These are phyloP conservation scores for Baryphthengus martii DNA, from an alignment of 2,113 vertebrate species.

Conservation along the genomic window DNA sequence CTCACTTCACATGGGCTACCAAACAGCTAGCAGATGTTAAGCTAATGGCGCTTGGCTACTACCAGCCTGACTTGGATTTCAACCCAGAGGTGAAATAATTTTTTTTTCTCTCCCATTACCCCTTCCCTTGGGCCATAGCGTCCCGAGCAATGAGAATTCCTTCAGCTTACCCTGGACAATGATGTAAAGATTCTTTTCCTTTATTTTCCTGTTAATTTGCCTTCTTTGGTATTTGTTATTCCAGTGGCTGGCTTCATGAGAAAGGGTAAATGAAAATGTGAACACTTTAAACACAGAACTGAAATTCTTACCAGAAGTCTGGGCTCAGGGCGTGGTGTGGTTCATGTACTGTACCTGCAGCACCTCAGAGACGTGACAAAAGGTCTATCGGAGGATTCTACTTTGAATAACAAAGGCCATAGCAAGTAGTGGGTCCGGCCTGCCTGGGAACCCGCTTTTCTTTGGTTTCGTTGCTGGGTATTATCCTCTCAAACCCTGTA, in stretches of 20 bases:
- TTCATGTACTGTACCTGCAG: neutral
- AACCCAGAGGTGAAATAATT: slow-evolving; percentile 49
- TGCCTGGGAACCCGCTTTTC: neutral
- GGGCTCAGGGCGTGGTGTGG: neutral
- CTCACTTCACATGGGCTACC: slow-evolving; percentile 15
- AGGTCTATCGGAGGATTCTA: neutral
- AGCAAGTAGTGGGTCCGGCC: neutral
- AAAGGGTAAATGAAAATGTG: neutral
- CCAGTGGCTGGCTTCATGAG: neutral
- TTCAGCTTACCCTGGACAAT: neutral
- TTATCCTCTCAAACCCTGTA: neutral
- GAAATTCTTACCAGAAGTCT: neutral
- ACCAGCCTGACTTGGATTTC: slow-evolving; percentile 48
- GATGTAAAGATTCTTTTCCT: neutral
- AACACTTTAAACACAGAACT: neutral
- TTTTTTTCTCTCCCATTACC: slow-evolving; percentile 30
- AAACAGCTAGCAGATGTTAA: slow-evolving; percentile 53
- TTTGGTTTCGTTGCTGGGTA: neutral
- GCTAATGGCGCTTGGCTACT: slow-evolving; percentile 49
- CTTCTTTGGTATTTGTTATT: neutral
- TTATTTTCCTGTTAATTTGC: neutral
- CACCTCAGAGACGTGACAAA: neutral
- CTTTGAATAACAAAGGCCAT: neutral
- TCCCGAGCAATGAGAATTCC: neutral
- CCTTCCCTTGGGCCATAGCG: neutral